A percentile compares a stretch with the other conserved stretches of the same genome.
These are phyloP conservation scores for Panzeria rudis DNA, from an alignment of 2,888 invertebrate genomes.

Conservation along the genomic window DNA sequence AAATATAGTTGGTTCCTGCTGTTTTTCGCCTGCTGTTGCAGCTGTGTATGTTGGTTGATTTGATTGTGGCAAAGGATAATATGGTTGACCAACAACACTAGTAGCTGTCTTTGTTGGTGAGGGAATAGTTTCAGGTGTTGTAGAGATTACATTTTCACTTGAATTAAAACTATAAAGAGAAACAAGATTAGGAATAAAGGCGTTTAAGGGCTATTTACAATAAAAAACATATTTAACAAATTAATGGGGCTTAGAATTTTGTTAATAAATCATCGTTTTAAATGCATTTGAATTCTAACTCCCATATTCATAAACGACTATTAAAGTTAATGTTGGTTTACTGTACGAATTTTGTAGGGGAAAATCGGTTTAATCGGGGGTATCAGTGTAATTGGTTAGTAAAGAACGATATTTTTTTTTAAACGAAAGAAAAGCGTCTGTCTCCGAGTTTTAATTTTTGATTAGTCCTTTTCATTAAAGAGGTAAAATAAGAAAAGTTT, in stretches of 20 bases:
- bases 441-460: too few species aligned
- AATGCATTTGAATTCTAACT: not conserved
- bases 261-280: not conserved
- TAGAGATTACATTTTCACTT: slow-evolving; percentile 79
- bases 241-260: not conserved
- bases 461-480: too few species aligned
- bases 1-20: slow-evolving; percentile 62
- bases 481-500: too few species aligned
- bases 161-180: slow-evolving; percentile 79
- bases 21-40: slow-evolving; percentile 35
- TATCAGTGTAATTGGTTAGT: too few species aligned
- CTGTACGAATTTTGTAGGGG: too few species aligned
- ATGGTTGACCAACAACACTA: slow-evolving; percentile 51
- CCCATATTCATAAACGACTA: too few species aligned
- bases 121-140: slow-evolving; percentile 66
- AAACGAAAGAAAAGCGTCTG: too few species aligned
- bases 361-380: too few species aligned
- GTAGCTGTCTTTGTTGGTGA: slow-evolving; percentile 31
- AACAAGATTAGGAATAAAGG: slow-evolving; percentile 46
- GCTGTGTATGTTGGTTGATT: slow-evolving; percentile 62
- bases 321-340: too few species aligned
- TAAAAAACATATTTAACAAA: slow-evolving; percentile 5
- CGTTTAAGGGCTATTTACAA: slow-evolving; percentile 18
- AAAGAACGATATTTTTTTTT: too few species aligned
- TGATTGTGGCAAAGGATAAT: slow-evolving; percentile 66